Percentiles rank a stretch among this genome's conserved stretches.
Evolutionary conservation across 2,888 invertebrate species (phyloP).

Genomic region (Nephrotoma appendiculata): DNA sequence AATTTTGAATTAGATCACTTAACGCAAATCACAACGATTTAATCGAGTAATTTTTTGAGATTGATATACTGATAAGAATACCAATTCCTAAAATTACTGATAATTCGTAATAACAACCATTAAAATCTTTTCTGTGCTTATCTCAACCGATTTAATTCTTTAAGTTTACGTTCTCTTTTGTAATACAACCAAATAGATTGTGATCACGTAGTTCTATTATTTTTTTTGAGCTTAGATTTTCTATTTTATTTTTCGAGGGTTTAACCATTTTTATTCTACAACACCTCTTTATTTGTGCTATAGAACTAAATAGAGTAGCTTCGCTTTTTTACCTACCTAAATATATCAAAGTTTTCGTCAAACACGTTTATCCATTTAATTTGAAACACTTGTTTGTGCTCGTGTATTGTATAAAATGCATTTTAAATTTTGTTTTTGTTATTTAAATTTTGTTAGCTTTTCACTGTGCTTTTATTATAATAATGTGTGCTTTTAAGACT

Average conservation of each 20-base stretch:
- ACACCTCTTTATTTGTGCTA: neutral
- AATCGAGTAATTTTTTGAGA: neutral
- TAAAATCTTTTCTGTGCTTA: neutral
- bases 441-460: neutral
- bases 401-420: neutral
- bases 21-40: neutral
- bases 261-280: neutral
- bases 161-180: neutral
- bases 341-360: neutral
- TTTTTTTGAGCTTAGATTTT: neutral
- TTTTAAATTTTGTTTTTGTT: neutral
- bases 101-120: neutral
- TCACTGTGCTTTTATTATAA: neutral
- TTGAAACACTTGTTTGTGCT: neutral
- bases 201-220: neutral
- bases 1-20: neutral
- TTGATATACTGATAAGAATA: neutral
- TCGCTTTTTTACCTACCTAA: neutral
- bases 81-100: neutral
- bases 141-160: neutral
- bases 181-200: neutral
- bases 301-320: neutral
- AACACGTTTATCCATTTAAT: neutral
- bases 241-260: neutral
- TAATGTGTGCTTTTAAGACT: too few relatives aligned